Evolutionary conservation across 2,113 vertebrate species (phyloP).

Genomic region (Nothoprocta pentlandii): DNA sequence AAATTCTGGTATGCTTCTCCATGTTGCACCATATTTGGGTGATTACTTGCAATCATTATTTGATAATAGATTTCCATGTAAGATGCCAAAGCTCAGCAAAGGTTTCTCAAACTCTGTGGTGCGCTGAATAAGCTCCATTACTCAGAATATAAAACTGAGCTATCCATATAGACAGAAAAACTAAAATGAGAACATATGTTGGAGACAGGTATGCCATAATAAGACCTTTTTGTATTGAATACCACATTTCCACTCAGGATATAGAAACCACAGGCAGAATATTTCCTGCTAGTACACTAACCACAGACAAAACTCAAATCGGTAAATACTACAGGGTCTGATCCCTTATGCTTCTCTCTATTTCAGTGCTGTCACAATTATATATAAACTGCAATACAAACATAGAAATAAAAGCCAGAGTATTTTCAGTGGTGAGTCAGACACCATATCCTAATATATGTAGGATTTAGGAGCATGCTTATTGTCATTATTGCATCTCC

Average conservation of each 20-base stretch:
- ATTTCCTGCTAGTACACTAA: constrained; percentile 63
- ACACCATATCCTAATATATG: not conserved
- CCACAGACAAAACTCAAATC: constrained; percentile 66
- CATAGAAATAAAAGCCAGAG: not conserved
- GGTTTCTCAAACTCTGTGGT: not conserved
- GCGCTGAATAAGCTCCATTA: constrained; percentile 16
- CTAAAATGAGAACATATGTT: constrained; percentile 57
- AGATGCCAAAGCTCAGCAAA: constrained; percentile 30
- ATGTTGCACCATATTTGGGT: not conserved
- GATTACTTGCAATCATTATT: not conserved
- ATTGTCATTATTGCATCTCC: not conserved
- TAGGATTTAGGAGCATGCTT: constrained; percentile 19
- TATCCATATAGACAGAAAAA: constrained; percentile 45
- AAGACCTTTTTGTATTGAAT: constrained; percentile 65
- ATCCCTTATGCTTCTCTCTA: not conserved
- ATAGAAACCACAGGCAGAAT: constrained; percentile 69
- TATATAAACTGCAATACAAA: not conserved
- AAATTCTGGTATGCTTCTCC: not conserved
- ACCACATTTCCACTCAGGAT: constrained; percentile 67
- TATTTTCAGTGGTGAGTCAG: not conserved
- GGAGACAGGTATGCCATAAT: constrained; percentile 66
- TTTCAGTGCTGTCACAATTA: not conserved
- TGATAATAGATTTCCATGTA: not conserved
- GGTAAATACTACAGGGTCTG: constrained; percentile 25
- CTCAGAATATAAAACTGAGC: constrained; percentile 28